A percentile compares a stretch with the other conserved stretches of the same genome.
Conservation (phyloP, 2,797 vertebrate genomes). For the Zenarchopterus dispar region DNA sequence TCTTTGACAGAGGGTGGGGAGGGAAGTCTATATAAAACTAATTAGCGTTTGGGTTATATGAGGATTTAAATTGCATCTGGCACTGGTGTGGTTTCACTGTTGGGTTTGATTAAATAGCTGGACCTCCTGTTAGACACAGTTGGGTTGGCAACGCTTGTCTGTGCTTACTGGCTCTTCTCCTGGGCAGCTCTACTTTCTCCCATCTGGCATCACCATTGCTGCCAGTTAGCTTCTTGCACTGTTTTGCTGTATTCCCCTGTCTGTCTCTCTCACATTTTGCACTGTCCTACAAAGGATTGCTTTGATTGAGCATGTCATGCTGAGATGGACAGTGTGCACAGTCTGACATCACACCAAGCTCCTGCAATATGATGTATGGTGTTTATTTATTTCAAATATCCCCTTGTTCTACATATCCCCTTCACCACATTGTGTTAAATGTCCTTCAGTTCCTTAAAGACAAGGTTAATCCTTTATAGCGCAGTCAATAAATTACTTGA, state of each 20-base stretch:
- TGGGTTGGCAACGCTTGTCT: conserved; percentile 80
- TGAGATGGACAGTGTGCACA: conserved; percentile 14
- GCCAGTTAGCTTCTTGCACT: conserved; percentile 73
- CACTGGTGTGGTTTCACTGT: conserved; percentile 77
- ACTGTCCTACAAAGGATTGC: conserved; percentile 47
- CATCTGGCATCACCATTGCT: conserved; percentile 79
- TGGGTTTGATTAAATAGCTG: conserved; percentile 85
- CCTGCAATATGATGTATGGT: neutral
- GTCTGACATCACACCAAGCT: conserved; percentile 14
- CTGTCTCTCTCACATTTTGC: conserved; percentile 57
- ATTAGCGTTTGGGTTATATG: conserved; percentile 76
- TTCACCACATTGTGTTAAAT: conserved; percentile 1
- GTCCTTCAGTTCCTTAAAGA: too few species aligned
- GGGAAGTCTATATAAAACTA: conserved; percentile 75
- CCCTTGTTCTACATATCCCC: neutral
- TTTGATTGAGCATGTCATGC: conserved; percentile 43
- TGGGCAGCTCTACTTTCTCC: conserved; percentile 75
- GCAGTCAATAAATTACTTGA: too few species aligned
- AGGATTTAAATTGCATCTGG: conserved; percentile 85
- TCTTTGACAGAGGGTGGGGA: conserved; percentile 56
- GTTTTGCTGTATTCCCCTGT: conserved; percentile 57
- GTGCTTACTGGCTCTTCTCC: conserved; percentile 79
- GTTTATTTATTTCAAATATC: too few species aligned
- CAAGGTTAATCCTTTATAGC: too few species aligned
- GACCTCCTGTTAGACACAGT: conserved; percentile 85